Percentiles rank a stretch among this genome's conserved stretches.
Evolutionary conservation across 2,888 invertebrate species (phyloP).

Genomic region (Papilio elwesi): DNA sequence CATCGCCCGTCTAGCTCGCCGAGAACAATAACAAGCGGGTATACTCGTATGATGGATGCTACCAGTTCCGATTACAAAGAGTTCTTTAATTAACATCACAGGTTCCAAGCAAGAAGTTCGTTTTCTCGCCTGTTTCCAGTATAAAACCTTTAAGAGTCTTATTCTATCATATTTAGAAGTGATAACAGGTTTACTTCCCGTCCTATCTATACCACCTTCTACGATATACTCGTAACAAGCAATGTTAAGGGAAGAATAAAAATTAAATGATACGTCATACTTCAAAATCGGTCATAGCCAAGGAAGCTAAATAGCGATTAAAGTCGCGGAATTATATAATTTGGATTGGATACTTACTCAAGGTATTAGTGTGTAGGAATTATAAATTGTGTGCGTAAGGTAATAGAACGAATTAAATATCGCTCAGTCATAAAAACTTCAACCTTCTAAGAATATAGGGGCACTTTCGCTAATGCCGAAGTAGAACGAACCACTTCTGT

Average conservation of each 20-base stretch:
- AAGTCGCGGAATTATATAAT: constrained; percentile 48
- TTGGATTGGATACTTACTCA: not conserved
- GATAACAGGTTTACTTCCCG: too few relatives aligned
- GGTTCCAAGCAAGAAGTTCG: too few relatives aligned
- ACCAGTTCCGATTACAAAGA: constrained; percentile 61
- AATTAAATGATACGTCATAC: too few relatives aligned
- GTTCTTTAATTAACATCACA: constrained; percentile 40
- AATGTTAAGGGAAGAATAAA: too few relatives aligned
- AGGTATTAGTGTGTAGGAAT: not conserved
- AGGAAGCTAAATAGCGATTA: too few relatives aligned
- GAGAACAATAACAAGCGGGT: constrained; percentile 64
- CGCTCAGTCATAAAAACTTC: constrained; percentile 69
- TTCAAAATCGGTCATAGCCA: too few relatives aligned
- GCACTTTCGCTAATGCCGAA: constrained; percentile 75
- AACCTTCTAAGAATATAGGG: constrained; percentile 74
- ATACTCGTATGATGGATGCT: constrained; percentile 72
- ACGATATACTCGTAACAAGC: too few relatives aligned
- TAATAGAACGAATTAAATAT: constrained; percentile 71
- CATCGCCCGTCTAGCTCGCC: constrained; percentile 53
- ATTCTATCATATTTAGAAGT: too few relatives aligned
- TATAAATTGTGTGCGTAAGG: constrained; percentile 45
- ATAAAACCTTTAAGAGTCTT: too few relatives aligned
- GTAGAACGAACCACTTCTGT: constrained; percentile 79
- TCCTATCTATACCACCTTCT: too few relatives aligned
- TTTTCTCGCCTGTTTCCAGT: too few relatives aligned